These are phyloP conservation scores for Cettia cetti DNA, from an alignment of 2,113 vertebrate genomes.

Conservation along the genomic window DNA sequence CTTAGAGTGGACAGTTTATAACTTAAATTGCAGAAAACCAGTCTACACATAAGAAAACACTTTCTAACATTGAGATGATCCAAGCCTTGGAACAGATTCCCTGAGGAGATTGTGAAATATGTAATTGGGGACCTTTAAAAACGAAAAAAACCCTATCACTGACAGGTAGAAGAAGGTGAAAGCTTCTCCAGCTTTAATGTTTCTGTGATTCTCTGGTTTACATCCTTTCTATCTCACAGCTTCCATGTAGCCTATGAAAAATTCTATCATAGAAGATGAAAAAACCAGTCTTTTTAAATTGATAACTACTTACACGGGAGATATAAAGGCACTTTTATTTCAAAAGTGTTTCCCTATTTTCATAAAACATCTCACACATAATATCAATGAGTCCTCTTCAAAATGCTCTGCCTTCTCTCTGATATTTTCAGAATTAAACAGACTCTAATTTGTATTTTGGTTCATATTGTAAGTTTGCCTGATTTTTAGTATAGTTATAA, in stretches of 20 bases:
- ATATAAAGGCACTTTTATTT: not conserved
- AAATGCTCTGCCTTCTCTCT: not conserved
- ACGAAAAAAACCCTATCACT: not conserved
- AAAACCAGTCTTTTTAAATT: accelerated
- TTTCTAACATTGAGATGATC: not conserved
- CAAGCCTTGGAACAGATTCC: not conserved
- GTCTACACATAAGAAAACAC: not conserved
- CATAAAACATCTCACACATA: not conserved
- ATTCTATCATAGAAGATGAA: not conserved
- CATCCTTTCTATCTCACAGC: not conserved
- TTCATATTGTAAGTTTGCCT: not conserved
- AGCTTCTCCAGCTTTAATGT: not conserved
- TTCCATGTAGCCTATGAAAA: not conserved
- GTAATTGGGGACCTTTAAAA: not conserved
- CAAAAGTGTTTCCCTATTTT: not conserved
- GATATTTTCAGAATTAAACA: not conserved
- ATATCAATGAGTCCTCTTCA: not conserved
- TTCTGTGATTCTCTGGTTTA: not conserved
- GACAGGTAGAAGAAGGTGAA: not conserved
- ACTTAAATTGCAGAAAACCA: not conserved
- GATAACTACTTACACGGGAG: not conserved
- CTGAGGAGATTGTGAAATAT: not conserved
- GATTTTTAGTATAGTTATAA: not conserved
- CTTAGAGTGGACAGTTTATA: not conserved
- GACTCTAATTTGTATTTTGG: not conserved